Evolutionary conservation across 1,140 invertebrate species (phyloP).

Genomic region (Micrasema longulum): DNA sequence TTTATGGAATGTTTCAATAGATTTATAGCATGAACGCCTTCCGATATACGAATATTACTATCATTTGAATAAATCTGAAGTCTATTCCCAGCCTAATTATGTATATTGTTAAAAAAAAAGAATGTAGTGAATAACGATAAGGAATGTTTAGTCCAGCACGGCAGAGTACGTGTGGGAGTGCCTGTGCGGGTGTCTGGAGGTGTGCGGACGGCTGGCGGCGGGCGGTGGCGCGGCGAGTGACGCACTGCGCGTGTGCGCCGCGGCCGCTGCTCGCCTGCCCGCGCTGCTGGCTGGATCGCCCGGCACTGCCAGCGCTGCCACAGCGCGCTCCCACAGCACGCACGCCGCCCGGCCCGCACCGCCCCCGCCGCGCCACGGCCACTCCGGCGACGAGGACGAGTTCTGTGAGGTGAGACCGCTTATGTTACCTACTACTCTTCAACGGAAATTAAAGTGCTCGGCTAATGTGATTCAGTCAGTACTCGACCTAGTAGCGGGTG

Average conservation of each 20-base stretch:
- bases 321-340: constrained; percentile 28
- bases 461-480: too few species aligned
- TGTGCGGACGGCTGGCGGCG: constrained; percentile 17
- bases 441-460: too few species aligned
- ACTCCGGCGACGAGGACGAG: constrained; percentile 47
- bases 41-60: too few species aligned
- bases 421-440: too few species aligned
- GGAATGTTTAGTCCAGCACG: constrained; percentile 43
- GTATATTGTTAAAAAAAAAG: too few species aligned
- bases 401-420: constrained; percentile 53
- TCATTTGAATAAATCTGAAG: too few species aligned
- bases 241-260: constrained; percentile 41
- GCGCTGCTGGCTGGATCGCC: constrained; percentile 33
- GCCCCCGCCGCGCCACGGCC: constrained; percentile 12
- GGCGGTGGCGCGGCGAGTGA: constrained; percentile 20
- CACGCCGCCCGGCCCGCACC: constrained; percentile 26
- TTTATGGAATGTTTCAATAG: too few species aligned
- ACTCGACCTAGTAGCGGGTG: too few species aligned
- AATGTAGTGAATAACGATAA: too few species aligned
- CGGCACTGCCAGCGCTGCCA: constrained; percentile 2
- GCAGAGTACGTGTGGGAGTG: constrained; percentile 48
- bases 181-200: constrained; percentile 27
- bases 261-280: constrained; percentile 32
- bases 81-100: too few species aligned
- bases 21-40: too few species aligned